Evolutionary conservation across 2,888 invertebrate genomes (phyloP).

Genomic region (Lumbricus terrestris): DNA sequence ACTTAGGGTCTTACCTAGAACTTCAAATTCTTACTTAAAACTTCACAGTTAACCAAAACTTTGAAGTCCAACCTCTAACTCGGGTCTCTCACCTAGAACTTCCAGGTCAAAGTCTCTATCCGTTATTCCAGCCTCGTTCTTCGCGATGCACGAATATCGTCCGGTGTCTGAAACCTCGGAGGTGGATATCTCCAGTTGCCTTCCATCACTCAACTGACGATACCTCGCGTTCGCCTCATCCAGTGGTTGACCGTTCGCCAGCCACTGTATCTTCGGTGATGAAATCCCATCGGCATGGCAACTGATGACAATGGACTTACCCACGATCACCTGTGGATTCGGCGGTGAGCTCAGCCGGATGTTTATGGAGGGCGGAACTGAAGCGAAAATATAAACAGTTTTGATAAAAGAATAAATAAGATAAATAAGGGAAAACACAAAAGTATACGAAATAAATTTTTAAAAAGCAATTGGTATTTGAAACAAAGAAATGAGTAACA

Average conservation of each 20-base stretch:
- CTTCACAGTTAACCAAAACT: too few species aligned
- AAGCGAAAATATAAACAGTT: slow-evolving; percentile 25
- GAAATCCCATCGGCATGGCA: slow-evolving; percentile 53
- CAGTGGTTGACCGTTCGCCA: slow-evolving; percentile 34
- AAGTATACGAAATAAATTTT: neutral
- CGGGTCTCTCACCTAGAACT: slow-evolving; percentile 45
- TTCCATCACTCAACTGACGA: slow-evolving; percentile 40
- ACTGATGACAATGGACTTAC: slow-evolving; percentile 46
- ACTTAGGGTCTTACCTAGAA: neutral
- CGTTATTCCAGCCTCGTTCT: slow-evolving; percentile 61
- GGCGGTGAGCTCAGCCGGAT: slow-evolving; percentile 45
- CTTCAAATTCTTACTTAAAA: too few species aligned
- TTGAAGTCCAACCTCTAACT: too few species aligned
- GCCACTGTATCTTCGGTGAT: slow-evolving; percentile 51
- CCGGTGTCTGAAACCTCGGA: slow-evolving; percentile 48
- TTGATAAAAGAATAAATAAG: neutral
- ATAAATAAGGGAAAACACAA: neutral
- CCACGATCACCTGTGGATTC: slow-evolving; percentile 55
- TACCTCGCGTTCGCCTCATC: slow-evolving; percentile 18
- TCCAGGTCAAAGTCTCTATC: slow-evolving; percentile 49
- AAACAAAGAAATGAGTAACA: neutral
- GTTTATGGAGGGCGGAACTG: slow-evolving; percentile 60
- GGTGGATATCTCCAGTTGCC: slow-evolving; percentile 44
- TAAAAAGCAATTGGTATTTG: neutral
- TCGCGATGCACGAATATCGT: slow-evolving; percentile 60